These are phyloP conservation scores for Arctopsyche grandis DNA, from an alignment of 1,140 invertebrate genomes.

Conservation along the genomic window DNA sequence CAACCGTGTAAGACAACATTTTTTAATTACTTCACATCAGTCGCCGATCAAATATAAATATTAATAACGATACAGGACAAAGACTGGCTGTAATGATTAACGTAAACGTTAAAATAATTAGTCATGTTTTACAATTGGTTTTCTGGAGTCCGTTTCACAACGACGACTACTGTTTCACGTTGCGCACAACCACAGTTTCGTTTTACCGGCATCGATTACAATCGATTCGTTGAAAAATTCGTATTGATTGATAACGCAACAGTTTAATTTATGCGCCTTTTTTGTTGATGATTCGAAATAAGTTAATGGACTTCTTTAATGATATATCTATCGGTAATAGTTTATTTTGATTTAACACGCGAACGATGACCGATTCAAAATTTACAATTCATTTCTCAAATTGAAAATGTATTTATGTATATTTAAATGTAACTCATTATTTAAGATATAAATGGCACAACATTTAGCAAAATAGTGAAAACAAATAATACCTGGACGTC, in stretches of 20 bases:
- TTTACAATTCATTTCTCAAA: too few species aligned
- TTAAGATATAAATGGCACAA: too few species aligned
- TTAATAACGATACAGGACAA: too few species aligned
- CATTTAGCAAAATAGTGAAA: too few species aligned
- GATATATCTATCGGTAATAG: background rate
- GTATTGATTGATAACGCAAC: background rate
- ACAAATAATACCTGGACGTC: too few species aligned
- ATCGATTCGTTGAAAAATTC: constrained; percentile 11
- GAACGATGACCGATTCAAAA: background rate
- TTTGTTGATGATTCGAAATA: background rate
- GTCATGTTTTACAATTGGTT: constrained; percentile 25
- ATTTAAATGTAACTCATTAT: too few species aligned
- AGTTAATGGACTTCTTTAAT: background rate
- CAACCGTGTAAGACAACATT: too few species aligned
- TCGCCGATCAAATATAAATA: background rate
- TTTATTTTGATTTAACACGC: background rate
- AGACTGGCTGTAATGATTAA: background rate
- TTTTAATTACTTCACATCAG: background rate
- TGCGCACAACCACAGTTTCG: background rate
- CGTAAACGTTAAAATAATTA: constrained; percentile 9
- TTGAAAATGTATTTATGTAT: too few species aligned
- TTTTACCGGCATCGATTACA: constrained; percentile 19
- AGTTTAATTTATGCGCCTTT: constrained; percentile 9
- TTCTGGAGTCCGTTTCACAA: background rate
- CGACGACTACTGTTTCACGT: constrained; percentile 14